phyloP scores from a whole-genome alignment of 1,140 invertebrate species.

The Hetaerina americana region DNA sequence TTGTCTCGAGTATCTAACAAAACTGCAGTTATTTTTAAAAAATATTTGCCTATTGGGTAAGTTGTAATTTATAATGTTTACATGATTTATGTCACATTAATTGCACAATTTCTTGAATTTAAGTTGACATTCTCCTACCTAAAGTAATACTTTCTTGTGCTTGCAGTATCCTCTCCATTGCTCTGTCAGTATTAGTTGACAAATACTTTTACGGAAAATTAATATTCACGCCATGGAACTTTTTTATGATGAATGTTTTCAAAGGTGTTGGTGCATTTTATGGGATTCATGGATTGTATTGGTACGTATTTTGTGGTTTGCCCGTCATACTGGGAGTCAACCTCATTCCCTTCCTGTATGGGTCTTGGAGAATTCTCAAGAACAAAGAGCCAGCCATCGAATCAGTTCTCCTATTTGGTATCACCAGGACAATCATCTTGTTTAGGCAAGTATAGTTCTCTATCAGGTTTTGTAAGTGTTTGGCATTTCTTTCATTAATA shows the following conservation, averaged over 20 bases:
- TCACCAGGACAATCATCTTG: conserved; percentile 41
- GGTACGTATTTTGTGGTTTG: conserved; percentile 61
- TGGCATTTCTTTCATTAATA: no score
- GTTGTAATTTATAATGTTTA: conserved; percentile 22
- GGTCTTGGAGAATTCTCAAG: conserved; percentile 32
- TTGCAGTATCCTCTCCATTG: conserved; percentile 2
- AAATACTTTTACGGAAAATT: conserved; percentile 54
- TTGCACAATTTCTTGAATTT: not conserved
- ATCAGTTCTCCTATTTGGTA: conserved; percentile 31
- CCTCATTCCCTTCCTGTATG: conserved; percentile 45
- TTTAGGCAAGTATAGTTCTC: conserved; percentile 43
- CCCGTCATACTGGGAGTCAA: conserved; percentile 56
- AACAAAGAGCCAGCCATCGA: conserved; percentile 32
- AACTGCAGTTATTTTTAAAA: not conserved
- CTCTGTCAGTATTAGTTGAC: conserved; percentile 50
- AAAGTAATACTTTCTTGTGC: no score
- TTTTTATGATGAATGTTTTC: conserved; percentile 71
- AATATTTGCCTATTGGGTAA: conserved; percentile 30
- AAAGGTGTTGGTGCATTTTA: conserved; percentile 64
- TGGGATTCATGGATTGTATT: conserved; percentile 66
- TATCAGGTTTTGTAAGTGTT: no score
- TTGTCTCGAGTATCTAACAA: conserved; percentile 22
- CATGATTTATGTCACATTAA: not conserved
- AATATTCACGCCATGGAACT: conserved; percentile 70
- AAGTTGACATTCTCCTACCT: no score